Base-by-base conservation (phyloP, 2,797 vertebrate genomes). In the Neoniphon sammara region DNA sequence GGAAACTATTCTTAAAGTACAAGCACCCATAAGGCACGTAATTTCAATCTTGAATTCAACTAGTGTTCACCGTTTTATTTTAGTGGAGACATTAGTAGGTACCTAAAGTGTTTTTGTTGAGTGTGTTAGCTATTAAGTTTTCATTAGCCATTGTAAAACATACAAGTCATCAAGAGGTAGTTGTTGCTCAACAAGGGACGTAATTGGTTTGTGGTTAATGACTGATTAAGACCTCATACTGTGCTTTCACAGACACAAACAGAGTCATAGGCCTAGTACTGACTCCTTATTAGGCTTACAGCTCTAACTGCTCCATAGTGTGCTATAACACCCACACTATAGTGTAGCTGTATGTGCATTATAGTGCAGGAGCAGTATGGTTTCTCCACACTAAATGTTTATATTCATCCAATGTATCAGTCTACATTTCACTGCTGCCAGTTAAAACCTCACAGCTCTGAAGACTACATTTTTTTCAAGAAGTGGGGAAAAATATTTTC, bases 161-260 rank as follows among this genome's bases (percentile, higher is more conserved):
- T 75, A 58, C 67, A 65, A 82, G 88, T 89, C 90, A 89, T 90
- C 87, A 89, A 88, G 80, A 89, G 82, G 85, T 75, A 63, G 82
- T 56, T 59, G 71, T 79, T 78, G 73, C 85, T 84, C 75, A 81
- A 82, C 71, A 77, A 80, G 82, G 70, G 75, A 80, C 72, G 5
- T 88, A 83, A 87, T 85, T 82, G 85, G 82, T 81, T 67, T 70
- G 81, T 57, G 67, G 75, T 85, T 90, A 84, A 90, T 80, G 78
- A 65, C 69, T 77, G 57, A 73, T 75, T 80, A 56, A 80, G 18
- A 50, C 73, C 75, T 47, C 27, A 15, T n/a, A 34, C 44, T 61
- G 39, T 44, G 12, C 36, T 44, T 46, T 61, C 15, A 17, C 21
- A 61, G 14, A 61, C 39, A 61, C 36, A 44, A 10, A 44, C 39